Percentiles rank a stretch among this genome's conserved stretches.
Evolutionary conservation across 2,888 invertebrate genomes (phyloP).

Genomic region (Lampropteryx suffumata): DNA sequence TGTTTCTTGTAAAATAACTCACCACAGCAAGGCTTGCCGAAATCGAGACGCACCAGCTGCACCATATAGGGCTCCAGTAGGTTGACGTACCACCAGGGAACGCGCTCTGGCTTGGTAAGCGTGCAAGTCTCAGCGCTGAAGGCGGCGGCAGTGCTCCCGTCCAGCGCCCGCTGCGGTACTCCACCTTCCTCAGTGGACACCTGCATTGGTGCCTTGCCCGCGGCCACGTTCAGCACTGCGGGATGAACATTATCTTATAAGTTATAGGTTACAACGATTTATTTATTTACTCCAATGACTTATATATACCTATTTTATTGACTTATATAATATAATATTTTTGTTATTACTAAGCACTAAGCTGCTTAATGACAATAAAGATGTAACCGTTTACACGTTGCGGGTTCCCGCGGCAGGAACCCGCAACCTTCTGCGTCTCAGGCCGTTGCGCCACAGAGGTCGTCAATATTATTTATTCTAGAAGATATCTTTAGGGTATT

Average conservation of each 20-base stretch:
- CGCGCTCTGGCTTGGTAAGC: conserved; percentile 90
- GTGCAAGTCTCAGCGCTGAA: conserved; percentile 94
- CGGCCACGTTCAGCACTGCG: conserved; percentile 95
- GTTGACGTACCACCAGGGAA: conserved; percentile 98
- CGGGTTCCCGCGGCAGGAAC: too few species aligned
- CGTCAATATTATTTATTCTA: too few species aligned
- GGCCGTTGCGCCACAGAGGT: too few species aligned
- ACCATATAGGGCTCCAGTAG: conserved; percentile 97
- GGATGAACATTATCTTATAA: conserved; percentile 18
- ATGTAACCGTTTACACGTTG: too few species aligned
- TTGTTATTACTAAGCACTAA: too few species aligned
- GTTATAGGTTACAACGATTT: too few species aligned
- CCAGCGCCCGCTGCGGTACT: conserved; percentile 94
- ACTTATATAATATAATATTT: too few species aligned
- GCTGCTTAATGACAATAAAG: too few species aligned
- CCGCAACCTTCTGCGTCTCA: too few species aligned
- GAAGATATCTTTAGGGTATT: too few species aligned
- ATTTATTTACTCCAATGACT: too few species aligned
- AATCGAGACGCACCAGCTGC: conserved; percentile 94
- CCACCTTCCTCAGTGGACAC: conserved; percentile 91
- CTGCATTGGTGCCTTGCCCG: conserved; percentile 98
- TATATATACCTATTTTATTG: too few species aligned
- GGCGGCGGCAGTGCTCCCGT: conserved; percentile 93
- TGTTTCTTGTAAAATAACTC: conserved; percentile 58
- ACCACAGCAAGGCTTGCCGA: conserved; percentile 96